Base-by-base conservation (phyloP, 2,888 invertebrate species). In the Lasiommata megera region DNA sequence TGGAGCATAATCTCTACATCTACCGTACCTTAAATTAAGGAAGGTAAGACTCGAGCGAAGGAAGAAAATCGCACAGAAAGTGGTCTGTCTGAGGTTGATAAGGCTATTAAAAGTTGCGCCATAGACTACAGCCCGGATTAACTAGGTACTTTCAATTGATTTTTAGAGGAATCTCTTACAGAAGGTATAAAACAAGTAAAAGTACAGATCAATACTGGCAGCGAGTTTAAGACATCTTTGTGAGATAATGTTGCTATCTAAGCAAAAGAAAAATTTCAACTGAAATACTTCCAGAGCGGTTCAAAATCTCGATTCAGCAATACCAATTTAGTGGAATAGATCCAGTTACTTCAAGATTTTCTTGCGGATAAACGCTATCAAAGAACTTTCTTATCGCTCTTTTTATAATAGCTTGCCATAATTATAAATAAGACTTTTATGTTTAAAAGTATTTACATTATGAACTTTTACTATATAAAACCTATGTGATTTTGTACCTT, bases 71-170 rank as follows among this genome's bases (percentile, higher is more conserved):
- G 77, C 75, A 74, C 72, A 69, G 67, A 74, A 71, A 75, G 74
- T 69, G 73, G 84, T 77, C 84, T 87, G 87, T 74, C 73, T 69
- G 73, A 75, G 78, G 79, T 84, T 80, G 87, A 89, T 89, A 89
- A 88, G 84, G 83, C 86, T 90, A 88, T 89, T 88, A 88, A 85
- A 90, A 90, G 83, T 90, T 85, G 84, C 84, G 79, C 82, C 80
- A 71, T 75, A 79, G 80, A 79, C 78, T 76, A 74, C 74, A 69
- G 76, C 66, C 73, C 76, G 82, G 78, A 83, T 84, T 79, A 79
- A 79, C 73, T 71, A 74, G 76, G 82, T 78, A 79, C 73, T 72
- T 73, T 72, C 70, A 71, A 75, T 75, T 68, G 73, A 81, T 78
- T 74, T n/a, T 68, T 69, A 76, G 74, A 79, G 77, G 70, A 83